Evolutionary conservation across 2,113 vertebrate genomes (phyloP), one percentile per base, ranked within the genome.

Genomic region (Rhinopithecus roxellana): DNA sequence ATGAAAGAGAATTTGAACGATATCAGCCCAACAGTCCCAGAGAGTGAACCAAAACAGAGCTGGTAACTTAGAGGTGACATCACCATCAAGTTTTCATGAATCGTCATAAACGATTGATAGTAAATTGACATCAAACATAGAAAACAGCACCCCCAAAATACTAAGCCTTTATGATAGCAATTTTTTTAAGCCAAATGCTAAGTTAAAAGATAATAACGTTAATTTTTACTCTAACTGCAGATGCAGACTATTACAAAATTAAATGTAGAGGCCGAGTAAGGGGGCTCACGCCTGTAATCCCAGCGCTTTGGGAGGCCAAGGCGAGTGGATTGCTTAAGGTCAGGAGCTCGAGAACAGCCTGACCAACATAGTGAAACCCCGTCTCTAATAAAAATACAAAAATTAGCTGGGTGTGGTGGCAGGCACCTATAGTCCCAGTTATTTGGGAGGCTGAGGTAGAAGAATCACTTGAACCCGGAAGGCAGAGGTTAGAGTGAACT

Each of bases 41-140:
- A 98, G 18, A 98, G 38, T 94, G 98, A 98, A 98, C 96, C 82
- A 8, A 98, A 98, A 96, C 95, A 93, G 93, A 97, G 89, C 67
- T 96, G 98, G 98, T 98, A 99, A 98, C 97, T 94, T 70, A 22
- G 69, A 98, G 96, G 98, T 99, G 98, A 99, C 98, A 99, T 99
- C 99, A 99, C 98, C 98, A 97, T 96, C 94, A 93, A 92, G 98
- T 97, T 98, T 98, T 97, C 97, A 97, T 94, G 96, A 98, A 99
- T 98, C 98, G 96, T 99, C 98, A 99, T 98, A 98, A 99, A 99
- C 98, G 98, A 97, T 98, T 98, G 98, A 98, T 98, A 98, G 95
- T 97, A 98, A 97, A 95, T 98, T 98, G 98, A 98, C 97, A 83
- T 90, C 82, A 64, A 90, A 98, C 98, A 99, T 97, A 99, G 98